Evolutionary conservation across 2,113 vertebrate species (phyloP), one percentile per base, ranked within the genome.

Genomic region (Gallinago jamesoni): DNA sequence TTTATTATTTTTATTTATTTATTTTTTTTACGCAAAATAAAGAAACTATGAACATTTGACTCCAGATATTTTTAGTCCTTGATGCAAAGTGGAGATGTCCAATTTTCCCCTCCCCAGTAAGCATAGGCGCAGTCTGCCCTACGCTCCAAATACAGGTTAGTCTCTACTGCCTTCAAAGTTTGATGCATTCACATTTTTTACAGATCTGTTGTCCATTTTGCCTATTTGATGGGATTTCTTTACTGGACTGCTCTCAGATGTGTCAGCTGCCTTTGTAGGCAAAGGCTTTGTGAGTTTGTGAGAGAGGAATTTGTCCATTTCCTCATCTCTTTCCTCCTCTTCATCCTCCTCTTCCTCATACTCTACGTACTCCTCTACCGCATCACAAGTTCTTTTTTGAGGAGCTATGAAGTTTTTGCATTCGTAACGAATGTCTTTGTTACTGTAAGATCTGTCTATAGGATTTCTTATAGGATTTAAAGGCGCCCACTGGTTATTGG

Each of bases 401-500:
- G 98, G 98, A 60, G 97, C 97, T 94, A 98, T 98, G 96, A 99
- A 98, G 96, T 99, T 99, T 98, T 98, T 99, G 98, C 98, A 99
- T 96, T 98, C 99, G 31, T 98, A 98, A 68, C 97, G 98, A 97
- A 97, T 83, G 94, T 99, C 98, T 97, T 98, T 98, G 98, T 98
- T 99, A 70, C 98, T 97, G 77, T 98, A 97, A 81, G 98, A 98
- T 98, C 96, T 98, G 98, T 97, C 97, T 70, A 98, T 98, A 92
- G 97, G 98, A 93, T 98, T 98, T 87, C 98, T 97, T 87, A 98
- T 98, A 84, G 98, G 98, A 89, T 98, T 98, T 70, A 99, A 98
- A 23, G 98, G 98, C 5, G 98, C 98, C 98, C 99, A 98, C 95
- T 99, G 99, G 98, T 99, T 99, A 98, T 99, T 99, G 93, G 98